Base-by-base conservation (phyloP, 2,888 invertebrate species). In the Andricus quercusramuli region DNA sequence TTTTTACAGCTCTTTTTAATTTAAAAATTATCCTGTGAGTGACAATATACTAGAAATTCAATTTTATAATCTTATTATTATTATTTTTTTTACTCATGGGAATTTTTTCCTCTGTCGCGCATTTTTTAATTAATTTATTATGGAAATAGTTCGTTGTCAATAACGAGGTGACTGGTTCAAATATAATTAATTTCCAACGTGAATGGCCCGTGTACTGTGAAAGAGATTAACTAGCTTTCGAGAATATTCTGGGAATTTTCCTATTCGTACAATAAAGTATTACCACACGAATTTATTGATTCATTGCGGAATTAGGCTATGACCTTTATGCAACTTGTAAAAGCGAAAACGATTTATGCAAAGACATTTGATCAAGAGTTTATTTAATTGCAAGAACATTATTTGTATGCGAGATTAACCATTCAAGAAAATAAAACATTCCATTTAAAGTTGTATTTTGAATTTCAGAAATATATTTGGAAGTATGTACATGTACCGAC, bases 221-320 rank as follows among this genome's bases (percentile, higher is more conserved):
- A 15, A 15, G 11, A 44, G 13, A 44, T 44, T 44, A 41, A n/a
- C 11, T n/a, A 11, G 37, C 9, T n/a, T 44, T 67, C 13, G n/a
- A 22, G n/a, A 41, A 13, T 25, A 25, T 68, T 47, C 25, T 44
- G 9, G 20, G 9, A 68, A 68, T 68, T 47, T 68, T 47, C 13
- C 5, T 68, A 68, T 22, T 68, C 47, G 22, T 8, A 17, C n/a
- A 67, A 67, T 68, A 37, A 44, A 67, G 41, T 68, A 68, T 68
- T 68, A 44, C 25, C 47, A 59, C 66, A 29, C 44, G 11, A 22
- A 29, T 67, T 66, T 29, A 37, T 67, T 56, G 51, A 47, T 62
- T 51, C 68, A 62, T 70, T 79, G 56, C 56, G 62, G 37, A 78
- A 78, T 78, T 80, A 80, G 65, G 65, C 78, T 70, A 65, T 70